Evolutionary conservation across 1,140 invertebrate species (phyloP).

Genomic region (Trichoplusia ni): DNA sequence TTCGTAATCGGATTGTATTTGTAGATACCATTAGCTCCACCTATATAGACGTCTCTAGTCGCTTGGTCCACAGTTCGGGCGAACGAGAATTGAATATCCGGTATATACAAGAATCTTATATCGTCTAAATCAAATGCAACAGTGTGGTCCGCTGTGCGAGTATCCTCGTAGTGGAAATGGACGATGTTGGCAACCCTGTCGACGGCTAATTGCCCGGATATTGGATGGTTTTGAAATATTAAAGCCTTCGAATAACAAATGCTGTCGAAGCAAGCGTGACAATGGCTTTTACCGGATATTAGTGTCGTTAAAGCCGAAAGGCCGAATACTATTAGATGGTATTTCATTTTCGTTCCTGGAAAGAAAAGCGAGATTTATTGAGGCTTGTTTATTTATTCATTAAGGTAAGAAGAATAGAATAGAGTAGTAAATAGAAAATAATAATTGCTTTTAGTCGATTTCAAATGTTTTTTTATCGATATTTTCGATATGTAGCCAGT

Average conservation of each 20-base stretch:
- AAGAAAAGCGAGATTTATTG: constrained; percentile 12
- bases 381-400: background rate
- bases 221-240: constrained; percentile 48
- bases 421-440: too few species aligned
- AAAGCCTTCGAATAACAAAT: constrained; percentile 49
- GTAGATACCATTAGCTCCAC: constrained; percentile 54
- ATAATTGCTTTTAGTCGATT: too few species aligned
- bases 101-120: constrained; percentile 43
- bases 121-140: constrained; percentile 55
- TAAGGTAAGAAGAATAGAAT: background rate
- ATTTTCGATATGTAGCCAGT: too few species aligned
- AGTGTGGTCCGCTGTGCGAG: constrained; percentile 48
- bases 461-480: background rate
- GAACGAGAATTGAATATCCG: constrained; percentile 57
- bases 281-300: constrained; percentile 29
- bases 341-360: constrained; percentile 27
- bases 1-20: constrained; percentile 52
- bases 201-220: constrained; percentile 62
- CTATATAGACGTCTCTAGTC: constrained; percentile 54
- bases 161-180: constrained; percentile 61
- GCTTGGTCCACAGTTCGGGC: constrained; percentile 54
- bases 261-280: constrained; percentile 58
- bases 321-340: constrained; percentile 3
- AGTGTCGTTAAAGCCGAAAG: constrained; percentile 2
- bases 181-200: constrained; percentile 55